Evolutionary conservation across 2,888 invertebrate species (phyloP).

Genomic region (Thelaira solivaga): DNA sequence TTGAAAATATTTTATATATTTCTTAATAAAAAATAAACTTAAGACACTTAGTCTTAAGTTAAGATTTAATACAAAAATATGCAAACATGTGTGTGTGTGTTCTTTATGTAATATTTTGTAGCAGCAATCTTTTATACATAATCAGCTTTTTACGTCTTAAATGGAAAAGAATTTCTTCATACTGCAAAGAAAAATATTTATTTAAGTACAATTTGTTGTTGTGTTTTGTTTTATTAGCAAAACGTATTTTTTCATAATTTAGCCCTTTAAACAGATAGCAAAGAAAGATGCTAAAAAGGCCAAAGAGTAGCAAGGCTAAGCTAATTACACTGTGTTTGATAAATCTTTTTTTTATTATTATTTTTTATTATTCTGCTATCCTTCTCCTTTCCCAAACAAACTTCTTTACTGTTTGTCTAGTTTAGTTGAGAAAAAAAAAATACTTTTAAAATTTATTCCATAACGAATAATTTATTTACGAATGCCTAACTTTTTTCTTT

Average conservation of each 20-base stretch:
- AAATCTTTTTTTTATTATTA: slow-evolving; percentile 52
- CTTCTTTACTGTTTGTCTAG: slow-evolving; percentile 12
- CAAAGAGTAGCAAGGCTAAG: slow-evolving; percentile 58
- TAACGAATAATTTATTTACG: slow-evolving; percentile 39
- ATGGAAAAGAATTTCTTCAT: slow-evolving; percentile 32
- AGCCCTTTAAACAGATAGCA: slow-evolving; percentile 40
- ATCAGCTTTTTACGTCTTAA: slow-evolving; percentile 41
- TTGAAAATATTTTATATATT: slow-evolving; percentile 11
- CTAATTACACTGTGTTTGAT: slow-evolving; percentile 58
- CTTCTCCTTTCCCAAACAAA: neutral
- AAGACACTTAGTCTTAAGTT: slow-evolving; percentile 18
- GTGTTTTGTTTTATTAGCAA: slow-evolving; percentile 25
- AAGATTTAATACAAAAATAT: too few relatives aligned
- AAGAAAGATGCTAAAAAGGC: slow-evolving; percentile 12
- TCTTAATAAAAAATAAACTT: slow-evolving; percentile 39
- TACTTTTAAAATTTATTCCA: slow-evolving; percentile 13
- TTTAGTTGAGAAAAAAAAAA: neutral
- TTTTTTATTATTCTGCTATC: neutral
- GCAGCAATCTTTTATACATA: slow-evolving; percentile 44
- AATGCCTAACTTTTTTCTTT: neutral
- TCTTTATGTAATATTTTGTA: neutral
- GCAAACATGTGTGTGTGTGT: slow-evolving; percentile 20
- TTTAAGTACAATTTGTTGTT: slow-evolving; percentile 33
- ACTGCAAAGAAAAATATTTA: too few relatives aligned
- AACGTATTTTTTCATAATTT: slow-evolving; percentile 55